phyloP scores from a whole-genome alignment of 2,888 invertebrate species.

The Lamellibrachia columna region DNA sequence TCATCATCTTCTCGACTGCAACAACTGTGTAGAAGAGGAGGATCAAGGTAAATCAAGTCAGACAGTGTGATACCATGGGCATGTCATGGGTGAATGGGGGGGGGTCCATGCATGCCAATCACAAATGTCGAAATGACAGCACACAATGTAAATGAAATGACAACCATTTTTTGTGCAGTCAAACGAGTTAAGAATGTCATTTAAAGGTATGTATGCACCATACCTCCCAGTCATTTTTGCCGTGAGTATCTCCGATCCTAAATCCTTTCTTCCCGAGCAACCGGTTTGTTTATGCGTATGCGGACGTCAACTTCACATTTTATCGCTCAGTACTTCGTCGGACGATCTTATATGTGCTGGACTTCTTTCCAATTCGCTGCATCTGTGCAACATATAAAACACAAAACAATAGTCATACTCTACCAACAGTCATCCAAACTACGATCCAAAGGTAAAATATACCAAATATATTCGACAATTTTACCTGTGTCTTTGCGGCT shows the following conservation, averaged over 20 bases:
- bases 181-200: too few relatives aligned
- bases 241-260: neutral
- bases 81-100: too few relatives aligned
- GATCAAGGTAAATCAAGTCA: too few relatives aligned
- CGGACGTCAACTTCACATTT: neutral
- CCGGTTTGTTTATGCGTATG: neutral
- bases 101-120: too few relatives aligned
- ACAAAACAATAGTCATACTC: neutral
- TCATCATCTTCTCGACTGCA: too few relatives aligned
- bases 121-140: too few relatives aligned
- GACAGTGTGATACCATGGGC: too few relatives aligned
- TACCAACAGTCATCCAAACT: neutral
- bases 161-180: too few relatives aligned
- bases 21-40: too few relatives aligned
- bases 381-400: neutral
- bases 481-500: neutral
- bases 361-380: neutral
- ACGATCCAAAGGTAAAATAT: neutral
- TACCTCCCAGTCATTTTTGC: slow-evolving; percentile 16
- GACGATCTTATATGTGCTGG: neutral
- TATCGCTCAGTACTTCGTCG: neutral
- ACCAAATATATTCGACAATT: neutral
- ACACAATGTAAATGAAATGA: too few relatives aligned
- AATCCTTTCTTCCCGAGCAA: neutral
- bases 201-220: neutral